phyloP scores from a whole-genome alignment of 2,888 invertebrate species.

The Platynereis dumerilii region DNA sequence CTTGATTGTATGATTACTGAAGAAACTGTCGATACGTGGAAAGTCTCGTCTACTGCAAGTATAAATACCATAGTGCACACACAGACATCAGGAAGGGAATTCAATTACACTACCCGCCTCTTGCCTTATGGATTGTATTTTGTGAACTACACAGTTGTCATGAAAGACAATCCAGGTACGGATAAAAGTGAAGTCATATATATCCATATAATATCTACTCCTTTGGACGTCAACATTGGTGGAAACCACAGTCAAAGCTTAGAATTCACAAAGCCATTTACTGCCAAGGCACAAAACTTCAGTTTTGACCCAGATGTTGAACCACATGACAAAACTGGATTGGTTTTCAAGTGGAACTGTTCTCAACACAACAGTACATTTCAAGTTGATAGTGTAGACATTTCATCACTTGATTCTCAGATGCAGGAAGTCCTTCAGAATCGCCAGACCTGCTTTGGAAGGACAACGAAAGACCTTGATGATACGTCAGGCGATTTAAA shows the following conservation, averaged over 20 bases:
- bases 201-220: neutral
- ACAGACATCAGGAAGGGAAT: neutral
- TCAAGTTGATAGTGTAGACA: neutral
- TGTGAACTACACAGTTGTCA: neutral
- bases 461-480: neutral
- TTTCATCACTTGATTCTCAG: neutral
- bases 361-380: neutral
- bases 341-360: conserved; percentile 2
- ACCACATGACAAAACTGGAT: neutral
- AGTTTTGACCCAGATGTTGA: conserved; percentile 3
- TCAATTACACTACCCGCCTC: neutral
- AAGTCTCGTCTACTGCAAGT: neutral
- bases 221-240: neutral
- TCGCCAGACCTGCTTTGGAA: neutral
- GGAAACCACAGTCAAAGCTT: neutral
- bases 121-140: conserved; percentile 4
- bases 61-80: neutral
- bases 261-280: neutral
- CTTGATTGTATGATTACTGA: conserved; percentile 7
- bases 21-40: neutral
- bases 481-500: neutral
- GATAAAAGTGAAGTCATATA: neutral
- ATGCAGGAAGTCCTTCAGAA: neutral
- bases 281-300: neutral
- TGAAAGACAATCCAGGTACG: neutral